Base-by-base conservation (phyloP, 2,888 invertebrate genomes). In the Linhomoeus sp. region DNA sequence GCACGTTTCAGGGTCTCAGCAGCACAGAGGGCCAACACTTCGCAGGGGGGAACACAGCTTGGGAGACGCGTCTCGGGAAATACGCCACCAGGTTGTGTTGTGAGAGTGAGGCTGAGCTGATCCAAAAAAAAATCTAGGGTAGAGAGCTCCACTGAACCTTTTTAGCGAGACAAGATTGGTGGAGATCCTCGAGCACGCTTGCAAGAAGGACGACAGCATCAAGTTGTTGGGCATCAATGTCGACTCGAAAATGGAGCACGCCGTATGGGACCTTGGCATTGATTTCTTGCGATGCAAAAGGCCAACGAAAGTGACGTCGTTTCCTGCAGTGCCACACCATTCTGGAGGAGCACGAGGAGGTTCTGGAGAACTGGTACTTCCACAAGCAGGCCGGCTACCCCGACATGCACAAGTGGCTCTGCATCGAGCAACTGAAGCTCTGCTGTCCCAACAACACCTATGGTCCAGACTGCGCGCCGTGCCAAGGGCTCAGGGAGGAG, bases 11-110 rank as follows among this genome's bases (percentile, higher is more conserved):
- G 76, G 86, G 84, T 2, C 69, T 88, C 53, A 78, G 80, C 51
- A 74, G 75, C 54, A 88, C 87, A 0, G 71, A 78, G n/a, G 75
- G 82, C 56, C 81, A 80, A 15, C 84, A 85, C 66, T 86, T 80
- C 67, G 87, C 83, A 57, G 88, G 88, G 3, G 88, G 88, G 1
- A 87, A 88, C 65, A 77, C 85, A 0, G 84, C 82, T 5, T 88
- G 87, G 85, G 88, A 88, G 64, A 83, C 85, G 65, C 78, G 83
- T 60, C 67, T 83, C 45, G 77, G 78, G 45, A 76, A 78, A 1
- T 88, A 87, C 64, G 76, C 79, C 52, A 78, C 75, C 14, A 85
- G 65, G 65, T 62, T 43, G n/a, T n/a, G n/a, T n/a, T n/a, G 9
- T 19, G n/a, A 17, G 37, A 17, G 26, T n/a, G 19, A 25, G 9